Base-by-base conservation (phyloP, 2,113 vertebrate species). In the Antechinus flavipes region DNA sequence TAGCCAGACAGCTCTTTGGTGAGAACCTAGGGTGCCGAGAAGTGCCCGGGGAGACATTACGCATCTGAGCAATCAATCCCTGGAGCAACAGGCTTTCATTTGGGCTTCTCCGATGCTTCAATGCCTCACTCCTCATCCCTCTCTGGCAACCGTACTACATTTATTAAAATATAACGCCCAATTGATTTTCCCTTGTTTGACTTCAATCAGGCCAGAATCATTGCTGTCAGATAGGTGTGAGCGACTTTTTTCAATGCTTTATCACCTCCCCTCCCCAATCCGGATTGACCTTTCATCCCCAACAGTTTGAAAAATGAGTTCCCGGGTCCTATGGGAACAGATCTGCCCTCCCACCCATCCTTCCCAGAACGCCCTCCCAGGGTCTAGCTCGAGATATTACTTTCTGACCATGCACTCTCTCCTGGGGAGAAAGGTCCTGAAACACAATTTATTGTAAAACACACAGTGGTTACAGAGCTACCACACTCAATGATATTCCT, bases 391-490 rank as follows among this genome's bases (percentile, higher is more conserved):
- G 23, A 98, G 96, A 97, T 98, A 97, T 98, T 98, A 95, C 96
- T 97, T 98, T 97, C 96, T 97, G 97, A 96, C 96, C 95, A 25
- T 95, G 93, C 76, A 97, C 96, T 97, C 97, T 98, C 98, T 98
- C 98, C 96, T 95, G 98, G 98, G 98, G 96, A 97, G 98, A 98
- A 97, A 98, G 98, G 98, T 98, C 98, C 98, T 96, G 97, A 97
- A 98, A 98, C 97, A 97, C 98, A 98, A 98, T 98, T 98, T 98
- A 98, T 98, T 98, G 98, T 98, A 98, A 98, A 99, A 99, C 98
- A 98, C 98, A 98, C 98, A 98, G 98, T 98, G 98, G 98, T 98
- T 98, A 98, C 98, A 96, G 97, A 97, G 96, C 98, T 97, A 97
- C 98, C 96, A 97, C 98, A 98, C 98, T 98, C 98, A 97, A 98